Evolutionary conservation across 2,797 vertebrate species (phyloP).

Genomic region (Artibeus lituratus): DNA sequence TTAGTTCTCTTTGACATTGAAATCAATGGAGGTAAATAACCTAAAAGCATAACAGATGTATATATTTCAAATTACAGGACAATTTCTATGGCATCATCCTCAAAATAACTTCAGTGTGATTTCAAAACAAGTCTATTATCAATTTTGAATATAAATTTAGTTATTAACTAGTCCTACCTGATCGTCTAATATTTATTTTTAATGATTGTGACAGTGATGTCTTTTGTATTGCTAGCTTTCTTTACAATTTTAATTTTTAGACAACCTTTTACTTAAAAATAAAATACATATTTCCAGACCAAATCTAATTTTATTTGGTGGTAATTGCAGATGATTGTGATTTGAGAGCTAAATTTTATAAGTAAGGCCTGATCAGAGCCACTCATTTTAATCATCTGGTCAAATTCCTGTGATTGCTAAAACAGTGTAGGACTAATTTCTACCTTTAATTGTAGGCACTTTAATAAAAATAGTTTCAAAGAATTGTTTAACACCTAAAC

Average conservation of each 20-base stretch:
- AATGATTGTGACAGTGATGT: neutral
- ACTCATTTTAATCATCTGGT: conserved; percentile 7
- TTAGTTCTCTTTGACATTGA: conserved; percentile 20
- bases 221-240: conserved; percentile 13
- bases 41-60: neutral
- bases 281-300: conserved; percentile 38
- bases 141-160: conserved; percentile 30
- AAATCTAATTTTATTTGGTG: conserved; percentile 25
- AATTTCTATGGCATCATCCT: neutral
- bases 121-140: conserved; percentile 41
- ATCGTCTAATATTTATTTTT: conserved; percentile 17
- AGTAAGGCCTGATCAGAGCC: neutral
- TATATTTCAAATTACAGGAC: neutral
- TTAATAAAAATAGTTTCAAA: conserved; percentile 29
- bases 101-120: conserved; percentile 14
- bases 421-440: conserved; percentile 38
- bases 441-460: neutral
- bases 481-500: neutral
- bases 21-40: neutral
- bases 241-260: conserved; percentile 41
- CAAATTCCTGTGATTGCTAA: conserved; percentile 12
- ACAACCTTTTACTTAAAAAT: conserved; percentile 20
- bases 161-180: neutral
- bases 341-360: conserved; percentile 39
- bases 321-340: conserved; percentile 27